These are phyloP conservation scores for Platycheirus rosarum DNA, from an alignment of 2,888 invertebrate genomes.

Conservation along the genomic window DNA sequence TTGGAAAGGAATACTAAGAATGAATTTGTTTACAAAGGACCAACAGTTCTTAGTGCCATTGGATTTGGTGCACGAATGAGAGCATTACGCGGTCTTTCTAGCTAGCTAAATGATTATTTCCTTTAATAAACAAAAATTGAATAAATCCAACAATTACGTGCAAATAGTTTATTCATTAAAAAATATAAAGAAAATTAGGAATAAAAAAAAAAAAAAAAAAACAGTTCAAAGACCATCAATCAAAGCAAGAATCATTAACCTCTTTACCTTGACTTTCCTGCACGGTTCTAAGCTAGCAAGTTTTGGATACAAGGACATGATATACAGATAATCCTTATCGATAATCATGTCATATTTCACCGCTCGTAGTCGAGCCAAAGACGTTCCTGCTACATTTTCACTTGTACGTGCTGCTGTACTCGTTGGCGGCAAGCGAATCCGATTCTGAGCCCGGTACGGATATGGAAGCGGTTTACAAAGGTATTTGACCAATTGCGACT, in stretches of 20 bases:
- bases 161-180: too few relatives aligned
- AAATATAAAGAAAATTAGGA: too few relatives aligned
- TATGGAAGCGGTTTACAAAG: background rate
- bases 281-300: background rate
- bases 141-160: too few relatives aligned
- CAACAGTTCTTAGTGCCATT: too few relatives aligned
- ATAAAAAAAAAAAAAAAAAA: background rate
- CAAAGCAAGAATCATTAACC: conserved; percentile 16
- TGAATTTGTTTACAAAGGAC: too few relatives aligned
- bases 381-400: too few relatives aligned
- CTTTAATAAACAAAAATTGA: too few relatives aligned
- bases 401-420: background rate
- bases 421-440: background rate
- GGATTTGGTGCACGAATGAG: too few relatives aligned
- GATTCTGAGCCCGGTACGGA: background rate
- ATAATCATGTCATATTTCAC: conserved; percentile 12
- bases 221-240: conserved; percentile 2
- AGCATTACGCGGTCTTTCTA: too few relatives aligned
- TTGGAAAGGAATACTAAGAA: too few relatives aligned
- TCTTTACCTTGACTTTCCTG: conserved; percentile 13
- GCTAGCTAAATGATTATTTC: too few relatives aligned
- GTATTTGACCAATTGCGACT: conserved; percentile 6
- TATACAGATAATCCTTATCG: conserved; percentile 17
- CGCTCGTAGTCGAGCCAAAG: too few relatives aligned
- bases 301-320: conserved; percentile 22